A percentile compares a stretch with the other conserved stretches of the same genome.
These are phyloP conservation scores for Andricus curvator DNA, from an alignment of 2,888 invertebrate species.

Conservation along the genomic window DNA sequence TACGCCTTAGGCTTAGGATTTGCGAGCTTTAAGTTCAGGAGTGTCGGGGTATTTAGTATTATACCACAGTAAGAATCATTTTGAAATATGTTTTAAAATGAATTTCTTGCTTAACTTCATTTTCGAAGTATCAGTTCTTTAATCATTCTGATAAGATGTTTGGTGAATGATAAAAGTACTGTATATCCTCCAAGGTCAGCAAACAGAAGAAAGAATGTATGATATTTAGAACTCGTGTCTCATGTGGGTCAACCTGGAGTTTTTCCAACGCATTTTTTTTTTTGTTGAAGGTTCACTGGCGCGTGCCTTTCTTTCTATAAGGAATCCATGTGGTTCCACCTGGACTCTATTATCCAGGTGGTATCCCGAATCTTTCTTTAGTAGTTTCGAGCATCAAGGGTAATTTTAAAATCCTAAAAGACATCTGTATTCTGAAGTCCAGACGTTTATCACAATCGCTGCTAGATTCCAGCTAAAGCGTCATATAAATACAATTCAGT, in stretches of 20 bases:
- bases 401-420: background rate
- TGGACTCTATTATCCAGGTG: conserved; percentile 11
- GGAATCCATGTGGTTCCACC: conserved; percentile 2
- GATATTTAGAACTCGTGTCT: background rate
- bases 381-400: conserved; percentile 8
- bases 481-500: background rate
- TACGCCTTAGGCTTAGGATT: background rate
- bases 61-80: background rate
- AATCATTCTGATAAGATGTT: too few relatives aligned
- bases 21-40: background rate
- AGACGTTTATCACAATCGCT: background rate
- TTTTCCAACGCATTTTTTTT: conserved; percentile 2
- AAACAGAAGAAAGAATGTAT: too few relatives aligned
- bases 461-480: background rate
- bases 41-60: background rate
- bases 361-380: background rate
- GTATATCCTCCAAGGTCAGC: too few relatives aligned
- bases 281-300: background rate
- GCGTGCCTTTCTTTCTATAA: background rate
- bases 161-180: too few relatives aligned
- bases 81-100: background rate
- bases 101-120: background rate
- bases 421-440: background rate
- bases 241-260: background rate
- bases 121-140: too few relatives aligned